Evolutionary conservation across 1,140 invertebrate genomes (phyloP).

Genomic region (Holcopasites calliopsidis): DNA sequence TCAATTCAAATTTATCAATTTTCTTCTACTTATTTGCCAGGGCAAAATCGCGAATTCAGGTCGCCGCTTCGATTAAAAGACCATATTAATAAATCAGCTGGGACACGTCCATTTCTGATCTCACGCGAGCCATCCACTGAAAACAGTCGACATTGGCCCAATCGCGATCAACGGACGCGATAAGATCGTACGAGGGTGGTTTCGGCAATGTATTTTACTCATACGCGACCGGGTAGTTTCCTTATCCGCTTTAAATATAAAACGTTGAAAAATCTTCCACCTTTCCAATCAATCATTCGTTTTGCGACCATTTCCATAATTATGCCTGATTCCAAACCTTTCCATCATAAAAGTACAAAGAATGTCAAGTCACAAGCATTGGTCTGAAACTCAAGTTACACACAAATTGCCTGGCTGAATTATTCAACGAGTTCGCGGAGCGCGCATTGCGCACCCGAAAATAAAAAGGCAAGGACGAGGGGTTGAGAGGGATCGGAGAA

Average conservation of each 20-base stretch:
- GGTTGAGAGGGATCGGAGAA: not conserved
- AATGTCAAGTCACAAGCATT: not conserved
- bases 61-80: conserved; percentile 27
- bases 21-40: not conserved
- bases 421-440: not conserved
- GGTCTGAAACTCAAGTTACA: not conserved
- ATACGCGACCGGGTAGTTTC: not conserved
- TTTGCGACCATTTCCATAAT: too few species aligned
- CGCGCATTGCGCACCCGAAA: not conserved
- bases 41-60: conserved; percentile 15
- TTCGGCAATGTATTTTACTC: not conserved
- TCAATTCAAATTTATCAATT: conserved; percentile 11
- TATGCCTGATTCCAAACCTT: not conserved
- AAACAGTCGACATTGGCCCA: not conserved
- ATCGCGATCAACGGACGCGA: not conserved
- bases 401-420: not conserved
- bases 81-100: conserved; percentile 43
- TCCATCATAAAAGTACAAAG: not conserved
- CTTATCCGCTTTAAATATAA: not conserved
- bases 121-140: conserved; percentile 20
- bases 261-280: too few species aligned
- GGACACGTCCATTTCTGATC: conserved; percentile 17
- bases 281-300: too few species aligned
- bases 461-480: not conserved
- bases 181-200: not conserved